Evolutionary conservation across 1,140 invertebrate genomes (phyloP).

Genomic region (Diuraphis noxia): DNA sequence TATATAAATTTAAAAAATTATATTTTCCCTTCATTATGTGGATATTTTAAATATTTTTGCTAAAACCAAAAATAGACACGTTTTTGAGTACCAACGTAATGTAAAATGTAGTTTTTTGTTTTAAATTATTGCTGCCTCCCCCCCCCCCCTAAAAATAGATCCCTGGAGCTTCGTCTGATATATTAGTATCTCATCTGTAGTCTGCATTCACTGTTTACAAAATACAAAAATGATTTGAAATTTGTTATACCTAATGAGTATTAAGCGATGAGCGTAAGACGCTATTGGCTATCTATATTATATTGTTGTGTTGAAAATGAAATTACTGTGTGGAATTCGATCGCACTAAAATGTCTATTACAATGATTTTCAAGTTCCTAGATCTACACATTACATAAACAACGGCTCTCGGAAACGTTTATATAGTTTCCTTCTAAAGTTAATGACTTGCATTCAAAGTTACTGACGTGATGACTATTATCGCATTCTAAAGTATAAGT

Average conservation of each 20-base stretch:
- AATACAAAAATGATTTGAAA: neutral
- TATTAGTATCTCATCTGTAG: neutral
- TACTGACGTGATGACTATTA: constrained; percentile 15
- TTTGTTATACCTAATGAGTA: neutral
- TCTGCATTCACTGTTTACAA: neutral
- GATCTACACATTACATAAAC: neutral
- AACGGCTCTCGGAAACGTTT: neutral
- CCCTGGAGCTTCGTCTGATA: neutral
- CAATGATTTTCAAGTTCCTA: neutral
- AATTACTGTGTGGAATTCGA: neutral
- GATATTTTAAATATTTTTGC: neutral
- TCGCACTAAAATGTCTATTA: neutral
- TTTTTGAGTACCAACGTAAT: neutral
- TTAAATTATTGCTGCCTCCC: neutral
- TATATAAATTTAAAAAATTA: neutral
- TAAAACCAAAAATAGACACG: neutral
- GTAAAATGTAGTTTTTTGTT: neutral
- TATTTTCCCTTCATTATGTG: neutral
- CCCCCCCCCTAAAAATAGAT: neutral
- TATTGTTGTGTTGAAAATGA: neutral
- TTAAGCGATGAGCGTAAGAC: neutral
- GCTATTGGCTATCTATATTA: neutral
- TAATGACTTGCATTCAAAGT: neutral
- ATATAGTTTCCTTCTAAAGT: neutral
- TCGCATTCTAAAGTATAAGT: neutral